Base-by-base conservation (phyloP, 2,888 invertebrate genomes). In the Formica aserva region DNA sequence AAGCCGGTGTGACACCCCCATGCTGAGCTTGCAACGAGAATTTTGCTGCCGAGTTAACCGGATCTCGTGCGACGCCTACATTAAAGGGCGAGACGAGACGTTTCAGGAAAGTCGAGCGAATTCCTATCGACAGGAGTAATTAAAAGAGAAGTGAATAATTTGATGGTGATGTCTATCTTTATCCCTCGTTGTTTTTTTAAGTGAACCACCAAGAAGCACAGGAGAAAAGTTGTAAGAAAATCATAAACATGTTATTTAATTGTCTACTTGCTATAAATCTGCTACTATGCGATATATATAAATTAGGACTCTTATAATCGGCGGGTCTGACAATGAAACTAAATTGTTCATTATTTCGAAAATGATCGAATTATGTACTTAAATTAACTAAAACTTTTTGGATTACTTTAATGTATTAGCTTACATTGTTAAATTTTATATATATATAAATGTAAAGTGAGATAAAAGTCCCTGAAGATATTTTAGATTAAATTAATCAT, bases 1-100 rank as follows among this genome's bases (percentile, higher is more conserved):
- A 62, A 72, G 32, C 55, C 26, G 57, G 55, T 35, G 60, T 62
- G 83, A 84, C 84, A 82, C 82, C 74, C 66, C 72, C 62, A 84
- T 29, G 48, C 65, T 57, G 63, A 65, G 60, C 60, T 82, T 48
- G 82, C 69, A n/a, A 77, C 71, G 83, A 72, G 71, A 83, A 83
- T 78, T 85, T 83, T 66, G 60, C 83, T 3, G 52, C 38, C 48
- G 74, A 84, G 45, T 82, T 65, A 69, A 82, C 63, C 45, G 22
- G 78, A 66, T 82, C 67, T 41, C 45, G 57, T 48, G 81, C 60
- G 69, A 48, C 80, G 69, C 62, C 69, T 63, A 69, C 63, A 62
- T 63, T 80, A 62, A 81, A 48, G 45, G n/a, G 38, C 62, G 38
- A 69, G 67, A 62, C 45, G 67, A 26, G 26, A 60, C 57, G 60